These are phyloP conservation scores for Hypanus sabinus DNA, from an alignment of 2,113 vertebrate species.

Conservation along the genomic window DNA sequence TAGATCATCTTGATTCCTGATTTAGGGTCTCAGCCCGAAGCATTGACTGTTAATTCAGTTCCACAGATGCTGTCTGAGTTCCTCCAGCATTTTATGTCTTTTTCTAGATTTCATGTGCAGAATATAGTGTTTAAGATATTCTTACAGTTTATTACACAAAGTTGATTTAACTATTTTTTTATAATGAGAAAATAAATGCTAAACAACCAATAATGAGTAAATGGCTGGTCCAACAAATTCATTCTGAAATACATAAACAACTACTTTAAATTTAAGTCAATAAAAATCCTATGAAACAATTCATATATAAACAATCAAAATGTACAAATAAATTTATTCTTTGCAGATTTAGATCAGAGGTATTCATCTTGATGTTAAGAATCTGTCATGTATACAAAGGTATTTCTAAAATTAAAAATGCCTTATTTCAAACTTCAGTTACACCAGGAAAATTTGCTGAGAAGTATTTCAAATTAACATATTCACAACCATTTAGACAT, in stretches of 20 bases:
- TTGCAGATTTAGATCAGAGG: neutral
- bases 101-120: too few species aligned
- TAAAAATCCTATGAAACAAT: neutral
- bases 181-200: neutral
- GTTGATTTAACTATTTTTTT: neutral
- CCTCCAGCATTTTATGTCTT: too few species aligned
- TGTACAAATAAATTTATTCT: constrained; percentile 18
- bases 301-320: neutral
- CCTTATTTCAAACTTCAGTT: neutral
- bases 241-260: neutral
- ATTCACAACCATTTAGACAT: constrained; percentile 6
- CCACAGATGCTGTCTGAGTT: too few species aligned
- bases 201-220: neutral
- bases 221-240: neutral
- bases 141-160: neutral
- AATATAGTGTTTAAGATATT: too few species aligned
- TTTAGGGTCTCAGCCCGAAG: too few species aligned
- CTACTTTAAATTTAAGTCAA: neutral
- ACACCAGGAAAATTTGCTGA: neutral
- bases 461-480: constrained; percentile 29
- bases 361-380: neutral
- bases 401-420: neutral
- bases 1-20: too few species aligned
- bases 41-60: too few species aligned
- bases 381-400: neutral